Evolutionary conservation across 2,797 vertebrate species (phyloP), one percentile per base, ranked within the genome.

Genomic region (Benthosema pterotum): DNA sequence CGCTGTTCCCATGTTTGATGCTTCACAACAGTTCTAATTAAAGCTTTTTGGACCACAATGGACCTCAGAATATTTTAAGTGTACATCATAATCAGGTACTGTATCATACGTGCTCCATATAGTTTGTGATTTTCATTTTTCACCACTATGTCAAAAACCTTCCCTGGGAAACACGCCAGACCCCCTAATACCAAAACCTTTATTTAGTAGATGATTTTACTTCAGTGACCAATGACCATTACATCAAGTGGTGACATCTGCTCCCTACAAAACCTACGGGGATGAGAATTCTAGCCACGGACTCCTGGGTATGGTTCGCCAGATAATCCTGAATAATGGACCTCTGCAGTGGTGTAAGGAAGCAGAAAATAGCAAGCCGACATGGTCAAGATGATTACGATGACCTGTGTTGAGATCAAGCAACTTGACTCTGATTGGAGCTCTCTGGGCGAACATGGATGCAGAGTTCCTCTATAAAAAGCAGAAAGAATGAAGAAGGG

Each of bases 401-500:
- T 69, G 53, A 76, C 74, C 63, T 69, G 83, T 87, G 77, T 83
- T 83, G 79, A 78, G 76, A 72, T 69, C 49, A 79, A 69, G 45
- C 0, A n/a, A 12, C 58, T 60, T 58, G 42, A 43, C 61, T 83
- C 75, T 82, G 82, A 92, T 91, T 91, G 90, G 89, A 55, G 49
- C 45, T 65, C 18, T 57, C 64, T 38, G 47, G 14, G 67, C 59
- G 51, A 70, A 74, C 63, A 8, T 7, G 15, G 43, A 67, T 63
- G 51, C 64, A 53, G 64, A 17, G 1, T 11, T 14, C 67, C 54
- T 77, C 67, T 83, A 89, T 89, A 87, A 82, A n/a, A 87, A 85
- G 81, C 42, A 11, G 22, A 25, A 54, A 63, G 64, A 12, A 17
- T 53, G 70, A 65, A 52, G 70, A 65, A 52, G 16, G 45, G 55